Conservation (phyloP, 2,797 vertebrate species). For the Crenuchus spilurus region DNA sequence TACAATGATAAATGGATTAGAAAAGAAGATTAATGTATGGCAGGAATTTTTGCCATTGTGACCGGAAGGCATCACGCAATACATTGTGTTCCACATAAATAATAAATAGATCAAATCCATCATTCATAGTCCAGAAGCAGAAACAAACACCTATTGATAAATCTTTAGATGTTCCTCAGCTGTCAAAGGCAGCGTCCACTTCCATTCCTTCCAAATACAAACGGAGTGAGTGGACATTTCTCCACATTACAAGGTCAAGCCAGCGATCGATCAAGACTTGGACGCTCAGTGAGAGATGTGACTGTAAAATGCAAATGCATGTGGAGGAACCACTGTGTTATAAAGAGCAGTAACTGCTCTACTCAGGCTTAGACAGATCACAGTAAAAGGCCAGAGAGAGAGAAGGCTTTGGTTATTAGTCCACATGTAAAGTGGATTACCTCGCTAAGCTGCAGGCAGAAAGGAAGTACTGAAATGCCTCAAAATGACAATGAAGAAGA, state of each 20-base stretch:
- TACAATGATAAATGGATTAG: constrained; percentile 11
- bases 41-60: neutral
- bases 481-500: neutral
- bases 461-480: constrained; percentile 31
- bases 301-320: constrained; percentile 22
- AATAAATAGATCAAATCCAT: neutral
- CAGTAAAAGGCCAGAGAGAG: constrained; percentile 1
- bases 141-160: neutral
- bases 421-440: constrained; percentile 44
- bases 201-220: neutral
- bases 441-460: constrained; percentile 26
- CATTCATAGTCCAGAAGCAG: neutral
- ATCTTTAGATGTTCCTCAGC: neutral
- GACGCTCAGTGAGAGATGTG: constrained; percentile 32
- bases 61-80: neutral
- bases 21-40: neutral
- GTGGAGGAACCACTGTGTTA: neutral
- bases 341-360: neutral
- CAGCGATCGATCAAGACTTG: constrained; percentile 41
- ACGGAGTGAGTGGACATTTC: neutral
- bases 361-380: neutral
- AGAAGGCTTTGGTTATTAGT: neutral
- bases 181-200: neutral
- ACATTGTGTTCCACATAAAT: no score
- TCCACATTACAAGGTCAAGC: constrained; percentile 21